phyloP scores from a whole-genome alignment of 2,888 invertebrate species.

The Amphipoea lucens region DNA sequence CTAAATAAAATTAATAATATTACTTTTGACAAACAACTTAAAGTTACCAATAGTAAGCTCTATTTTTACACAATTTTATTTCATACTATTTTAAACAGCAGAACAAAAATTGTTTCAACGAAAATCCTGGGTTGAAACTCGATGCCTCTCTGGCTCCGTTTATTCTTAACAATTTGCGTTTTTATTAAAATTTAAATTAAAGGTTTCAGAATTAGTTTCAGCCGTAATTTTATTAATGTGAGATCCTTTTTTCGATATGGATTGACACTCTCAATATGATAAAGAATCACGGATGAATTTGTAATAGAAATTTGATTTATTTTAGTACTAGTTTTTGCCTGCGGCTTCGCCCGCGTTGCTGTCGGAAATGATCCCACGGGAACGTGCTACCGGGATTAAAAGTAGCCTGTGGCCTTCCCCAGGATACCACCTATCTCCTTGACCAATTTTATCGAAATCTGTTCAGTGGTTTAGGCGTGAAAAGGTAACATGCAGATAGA shows the following conservation, averaged over 20 bases:
- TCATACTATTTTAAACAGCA: background rate
- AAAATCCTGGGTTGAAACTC: background rate
- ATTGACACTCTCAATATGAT: background rate
- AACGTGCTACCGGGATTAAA: background rate
- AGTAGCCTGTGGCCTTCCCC: background rate
- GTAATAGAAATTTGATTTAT: background rate
- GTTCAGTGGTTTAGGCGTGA: background rate
- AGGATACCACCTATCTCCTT: background rate
- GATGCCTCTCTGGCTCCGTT: background rate
- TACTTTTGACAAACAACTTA: slow-evolving; percentile 21
- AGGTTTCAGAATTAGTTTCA: background rate
- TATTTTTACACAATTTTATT: slow-evolving; percentile 12
- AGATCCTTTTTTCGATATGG: background rate
- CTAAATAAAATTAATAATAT: slow-evolving; percentile 2
- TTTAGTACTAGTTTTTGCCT: background rate
- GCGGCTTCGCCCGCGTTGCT: background rate
- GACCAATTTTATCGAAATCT: background rate
- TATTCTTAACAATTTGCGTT: background rate
- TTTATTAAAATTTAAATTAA: background rate
- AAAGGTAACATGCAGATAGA: background rate
- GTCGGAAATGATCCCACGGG: background rate
- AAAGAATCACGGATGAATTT: background rate
- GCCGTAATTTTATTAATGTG: background rate
- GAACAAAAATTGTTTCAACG: background rate
- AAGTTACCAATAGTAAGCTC: background rate